A percentile compares a stretch with the other conserved stretches of the same genome.
Evolutionary conservation across 2,888 invertebrate species (phyloP).

Genomic region (Saturnia pavonia): DNA sequence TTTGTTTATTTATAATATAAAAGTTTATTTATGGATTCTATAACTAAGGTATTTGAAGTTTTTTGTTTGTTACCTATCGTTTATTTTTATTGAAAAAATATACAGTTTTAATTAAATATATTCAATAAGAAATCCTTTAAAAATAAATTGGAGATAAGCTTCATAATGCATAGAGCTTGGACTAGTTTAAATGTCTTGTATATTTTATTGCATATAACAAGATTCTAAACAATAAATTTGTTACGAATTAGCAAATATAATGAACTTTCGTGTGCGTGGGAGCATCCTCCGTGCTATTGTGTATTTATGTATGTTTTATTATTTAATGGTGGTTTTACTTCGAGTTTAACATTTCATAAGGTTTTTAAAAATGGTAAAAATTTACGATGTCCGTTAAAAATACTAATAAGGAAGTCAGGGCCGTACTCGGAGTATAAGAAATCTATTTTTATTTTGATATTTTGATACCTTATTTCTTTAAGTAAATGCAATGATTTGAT

Average conservation of each 20-base stretch:
- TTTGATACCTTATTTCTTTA: background rate
- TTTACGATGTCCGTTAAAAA: constrained; percentile 12
- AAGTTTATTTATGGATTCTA: background rate
- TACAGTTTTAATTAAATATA: background rate
- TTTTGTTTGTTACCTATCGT: constrained; percentile 1
- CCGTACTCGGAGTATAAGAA: constrained; percentile 2
- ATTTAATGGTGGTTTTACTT: constrained; percentile 3
- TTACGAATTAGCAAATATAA: constrained; percentile 35
- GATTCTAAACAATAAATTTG: constrained; percentile 35
- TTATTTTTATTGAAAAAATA: constrained; percentile 9
- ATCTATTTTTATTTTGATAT: background rate
- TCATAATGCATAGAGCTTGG: background rate
- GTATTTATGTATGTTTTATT: constrained; percentile 19
- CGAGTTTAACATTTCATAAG: constrained; percentile 8
- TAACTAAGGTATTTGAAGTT: background rate
- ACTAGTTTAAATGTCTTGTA: constrained; percentile 16
- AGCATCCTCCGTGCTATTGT: constrained; percentile 21
- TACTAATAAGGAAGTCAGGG: background rate
- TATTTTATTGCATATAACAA: constrained; percentile 27
- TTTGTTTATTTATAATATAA: background rate
- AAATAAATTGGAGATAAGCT: background rate
- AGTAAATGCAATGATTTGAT: background rate
- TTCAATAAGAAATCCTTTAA: background rate
- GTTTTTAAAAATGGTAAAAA: background rate
- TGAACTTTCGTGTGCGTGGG: constrained; percentile 35